Conservation (phyloP, 2,888 invertebrate genomes). For the Drosophila koepferae region DNA sequence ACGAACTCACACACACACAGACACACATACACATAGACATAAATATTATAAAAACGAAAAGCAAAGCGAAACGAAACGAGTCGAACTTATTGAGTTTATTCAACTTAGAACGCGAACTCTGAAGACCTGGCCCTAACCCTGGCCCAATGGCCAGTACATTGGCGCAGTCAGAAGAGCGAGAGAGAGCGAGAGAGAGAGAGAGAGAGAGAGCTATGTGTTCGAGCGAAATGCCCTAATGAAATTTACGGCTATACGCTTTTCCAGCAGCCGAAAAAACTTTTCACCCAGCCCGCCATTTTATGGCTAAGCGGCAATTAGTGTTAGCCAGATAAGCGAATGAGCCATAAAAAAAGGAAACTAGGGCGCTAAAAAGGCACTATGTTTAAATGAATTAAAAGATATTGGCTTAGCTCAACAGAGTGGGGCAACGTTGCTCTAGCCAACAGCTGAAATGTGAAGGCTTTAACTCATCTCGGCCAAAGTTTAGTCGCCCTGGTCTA, state of each 20-base stretch:
- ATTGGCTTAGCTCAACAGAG: neutral
- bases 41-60: slow-evolving; percentile 33
- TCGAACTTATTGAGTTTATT: slow-evolving; percentile 63
- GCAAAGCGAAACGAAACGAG: neutral
- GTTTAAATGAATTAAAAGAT: slow-evolving; percentile 12
- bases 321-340: slow-evolving; percentile 43
- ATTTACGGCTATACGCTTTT: slow-evolving; percentile 21
- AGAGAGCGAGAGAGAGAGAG: neutral
- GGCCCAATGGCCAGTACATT: slow-evolving; percentile 45
- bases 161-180: slow-evolving; percentile 30
- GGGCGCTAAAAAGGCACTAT: neutral
- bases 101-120: slow-evolving; percentile 52
- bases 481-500: neutral
- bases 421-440: neutral
- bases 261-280: slow-evolving; percentile 31
- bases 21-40: slow-evolving; percentile 31
- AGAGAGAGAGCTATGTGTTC: neutral
- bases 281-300: slow-evolving; percentile 26
- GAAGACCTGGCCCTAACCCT: slow-evolving; percentile 20
- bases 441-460: neutral
- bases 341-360: slow-evolving; percentile 22
- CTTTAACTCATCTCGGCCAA: neutral
- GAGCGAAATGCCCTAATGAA: slow-evolving; percentile 16
- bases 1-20: slow-evolving; percentile 26
- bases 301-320: slow-evolving; percentile 54